Conservation (phyloP, 2,113 vertebrate genomes). For the Centropus bengalensis region DNA sequence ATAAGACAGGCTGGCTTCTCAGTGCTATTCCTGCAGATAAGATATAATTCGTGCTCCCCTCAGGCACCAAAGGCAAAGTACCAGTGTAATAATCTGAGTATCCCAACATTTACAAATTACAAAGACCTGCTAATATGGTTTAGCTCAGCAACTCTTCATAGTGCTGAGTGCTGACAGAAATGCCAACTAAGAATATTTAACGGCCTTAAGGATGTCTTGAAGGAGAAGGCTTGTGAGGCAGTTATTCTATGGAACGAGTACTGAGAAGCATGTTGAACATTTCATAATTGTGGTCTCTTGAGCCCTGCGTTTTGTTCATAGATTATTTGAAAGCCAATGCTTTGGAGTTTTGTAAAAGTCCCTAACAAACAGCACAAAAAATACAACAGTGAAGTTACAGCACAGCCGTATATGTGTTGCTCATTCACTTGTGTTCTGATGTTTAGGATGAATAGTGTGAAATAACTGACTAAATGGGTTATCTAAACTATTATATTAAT, state of each 20-base stretch:
- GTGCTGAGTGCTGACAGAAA: conserved; percentile 31
- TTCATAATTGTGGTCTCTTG: neutral
- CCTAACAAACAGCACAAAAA: neutral
- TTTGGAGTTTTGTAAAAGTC: neutral
- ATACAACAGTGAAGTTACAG: neutral
- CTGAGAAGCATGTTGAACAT: neutral
- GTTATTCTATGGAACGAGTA: neutral
- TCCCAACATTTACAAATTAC: conserved; percentile 59
- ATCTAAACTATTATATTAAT: neutral
- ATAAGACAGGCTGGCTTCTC: neutral
- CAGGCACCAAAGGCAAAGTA: conserved; percentile 50
- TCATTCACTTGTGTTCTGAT: neutral
- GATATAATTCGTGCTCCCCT: conserved; percentile 52
- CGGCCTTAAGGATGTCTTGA: conserved; percentile 13
- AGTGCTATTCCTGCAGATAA: conserved; percentile 53
- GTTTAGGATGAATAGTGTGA: neutral
- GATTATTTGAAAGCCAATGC: fast-evolving
- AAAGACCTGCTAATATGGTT: conserved; percentile 59
- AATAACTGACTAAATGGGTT: neutral
- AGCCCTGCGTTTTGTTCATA: neutral
- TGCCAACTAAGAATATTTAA: neutral
- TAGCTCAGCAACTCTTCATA: conserved; percentile 50
- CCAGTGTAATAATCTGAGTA: conserved; percentile 39
- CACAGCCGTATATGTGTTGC: neutral
- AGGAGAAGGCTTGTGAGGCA: neutral